A percentile compares a stretch with the other conserved stretches of the same genome.
phyloP scores from a whole-genome alignment of 2,888 invertebrate species.

The Mycalesis mineus region DNA sequence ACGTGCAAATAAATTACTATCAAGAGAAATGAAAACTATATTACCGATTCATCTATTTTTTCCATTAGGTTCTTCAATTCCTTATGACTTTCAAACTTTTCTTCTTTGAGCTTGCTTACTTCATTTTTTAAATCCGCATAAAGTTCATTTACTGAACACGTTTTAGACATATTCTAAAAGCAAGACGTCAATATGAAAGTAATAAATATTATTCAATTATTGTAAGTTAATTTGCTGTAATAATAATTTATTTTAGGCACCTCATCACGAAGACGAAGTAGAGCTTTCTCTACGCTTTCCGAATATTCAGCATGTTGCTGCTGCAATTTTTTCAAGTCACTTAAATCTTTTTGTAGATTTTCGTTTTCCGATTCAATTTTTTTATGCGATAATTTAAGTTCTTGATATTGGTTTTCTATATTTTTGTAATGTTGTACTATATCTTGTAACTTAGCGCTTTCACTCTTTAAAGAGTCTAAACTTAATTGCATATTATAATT shows the following conservation, averaged over 20 bases:
- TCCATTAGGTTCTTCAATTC: constrained; percentile 51
- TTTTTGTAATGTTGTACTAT: constrained; percentile 45
- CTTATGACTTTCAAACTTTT: constrained; percentile 46
- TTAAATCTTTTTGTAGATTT: constrained; percentile 43
- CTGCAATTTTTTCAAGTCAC: constrained; percentile 41
- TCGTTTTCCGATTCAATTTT: constrained; percentile 46
- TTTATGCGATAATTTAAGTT: constrained; percentile 41
- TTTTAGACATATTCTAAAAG: constrained; percentile 23
- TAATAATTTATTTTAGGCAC: constrained; percentile 34
- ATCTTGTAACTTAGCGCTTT: constrained; percentile 44
- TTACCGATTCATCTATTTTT: constrained; percentile 56
- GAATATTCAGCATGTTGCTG: constrained; percentile 48
- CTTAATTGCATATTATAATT: constrained; percentile 39
- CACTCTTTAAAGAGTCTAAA: constrained; percentile 42
- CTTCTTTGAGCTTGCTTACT: constrained; percentile 53
- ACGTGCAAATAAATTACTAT: no score
- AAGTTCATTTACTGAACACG: constrained; percentile 29
- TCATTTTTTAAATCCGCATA: constrained; percentile 44
- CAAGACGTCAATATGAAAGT: background rate
- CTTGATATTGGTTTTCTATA: constrained; percentile 44
- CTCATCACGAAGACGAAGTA: constrained; percentile 51
- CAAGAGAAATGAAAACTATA: background rate
- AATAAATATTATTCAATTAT: background rate
- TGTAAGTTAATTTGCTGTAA: background rate
- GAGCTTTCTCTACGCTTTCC: constrained; percentile 52